Evolutionary conservation across 2,888 invertebrate species (phyloP).

Genomic region (Caenorhabditis afra): DNA sequence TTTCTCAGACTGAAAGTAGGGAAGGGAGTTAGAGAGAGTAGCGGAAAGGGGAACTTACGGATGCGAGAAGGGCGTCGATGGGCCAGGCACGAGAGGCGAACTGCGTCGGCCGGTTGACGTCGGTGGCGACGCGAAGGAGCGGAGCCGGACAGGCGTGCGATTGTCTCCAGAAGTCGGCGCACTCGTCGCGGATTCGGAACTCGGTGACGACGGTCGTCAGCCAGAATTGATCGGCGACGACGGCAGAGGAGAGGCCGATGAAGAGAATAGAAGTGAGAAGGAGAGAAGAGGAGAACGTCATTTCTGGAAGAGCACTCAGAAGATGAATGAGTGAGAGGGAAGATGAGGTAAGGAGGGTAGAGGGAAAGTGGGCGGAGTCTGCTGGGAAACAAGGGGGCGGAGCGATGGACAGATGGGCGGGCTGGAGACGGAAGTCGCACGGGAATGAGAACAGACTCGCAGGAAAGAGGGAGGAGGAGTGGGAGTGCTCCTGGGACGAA

Average conservation of each 20-base stretch:
- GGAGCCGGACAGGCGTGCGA: constrained; percentile 37
- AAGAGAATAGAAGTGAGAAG: constrained; percentile 16
- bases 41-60: constrained; percentile 18
- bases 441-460: too few species aligned
- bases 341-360: too few species aligned
- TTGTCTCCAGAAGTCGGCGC: constrained; percentile 39
- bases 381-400: too few species aligned
- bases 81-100: constrained; percentile 44
- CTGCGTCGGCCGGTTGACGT: constrained; percentile 28
- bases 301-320: background rate
- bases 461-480: too few species aligned
- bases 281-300: background rate
- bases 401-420: background rate
- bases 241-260: background rate
- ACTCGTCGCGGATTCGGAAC: constrained; percentile 46
- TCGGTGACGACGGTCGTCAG: constrained; percentile 46
- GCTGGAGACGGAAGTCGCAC: background rate
- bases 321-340: background rate
- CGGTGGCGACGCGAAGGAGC: constrained; percentile 32
- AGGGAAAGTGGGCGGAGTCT: background rate
- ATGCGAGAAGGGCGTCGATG: background rate
- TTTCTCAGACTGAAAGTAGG: constrained; percentile 6
- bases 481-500: background rate
- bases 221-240: constrained; percentile 27
- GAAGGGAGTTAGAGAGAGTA: background rate